phyloP scores from a whole-genome alignment of 2,113 vertebrate genomes.

The Neomonachus schauinslandi region DNA sequence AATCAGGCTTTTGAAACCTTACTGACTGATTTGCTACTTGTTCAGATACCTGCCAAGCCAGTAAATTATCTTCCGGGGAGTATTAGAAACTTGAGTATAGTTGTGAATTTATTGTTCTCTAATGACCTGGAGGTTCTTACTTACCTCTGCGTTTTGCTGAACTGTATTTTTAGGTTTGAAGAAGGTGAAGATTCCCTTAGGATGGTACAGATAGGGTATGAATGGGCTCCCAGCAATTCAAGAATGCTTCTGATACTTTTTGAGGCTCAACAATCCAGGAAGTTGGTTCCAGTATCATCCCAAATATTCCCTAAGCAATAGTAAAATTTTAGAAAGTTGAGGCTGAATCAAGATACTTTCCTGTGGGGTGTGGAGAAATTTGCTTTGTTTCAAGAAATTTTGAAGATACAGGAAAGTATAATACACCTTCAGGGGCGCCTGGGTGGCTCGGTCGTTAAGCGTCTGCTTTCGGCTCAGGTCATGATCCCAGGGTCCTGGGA shows the following conservation, averaged over 20 bases:
- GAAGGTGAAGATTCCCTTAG: not conserved
- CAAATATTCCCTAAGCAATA: not conserved
- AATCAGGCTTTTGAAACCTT: not conserved
- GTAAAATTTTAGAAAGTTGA: not conserved
- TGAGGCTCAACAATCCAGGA: not conserved
- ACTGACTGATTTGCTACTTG: not conserved
- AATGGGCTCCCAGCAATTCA: not conserved
- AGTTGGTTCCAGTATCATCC: not conserved
- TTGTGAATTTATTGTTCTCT: constrained; percentile 29
- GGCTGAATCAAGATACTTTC: not conserved
- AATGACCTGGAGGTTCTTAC: not conserved
- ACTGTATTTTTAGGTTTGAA: constrained; percentile 15
- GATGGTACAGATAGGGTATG: not conserved
- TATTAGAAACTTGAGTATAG: not conserved
- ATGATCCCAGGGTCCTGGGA: too few relatives aligned
- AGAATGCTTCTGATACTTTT: not conserved
- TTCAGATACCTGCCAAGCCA: not conserved
- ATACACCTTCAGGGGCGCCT: not conserved
- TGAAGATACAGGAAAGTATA: not conserved
- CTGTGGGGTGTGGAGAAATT: not conserved
- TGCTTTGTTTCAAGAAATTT: constrained; percentile 34
- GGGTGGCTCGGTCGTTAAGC: too few relatives aligned
- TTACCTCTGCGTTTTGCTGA: not conserved
- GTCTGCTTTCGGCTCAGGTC: too few relatives aligned
- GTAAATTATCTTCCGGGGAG: constrained; percentile 2